Base-by-base conservation (phyloP, 2,113 vertebrate genomes). In the Tetraodon nigroviridis region DNA sequence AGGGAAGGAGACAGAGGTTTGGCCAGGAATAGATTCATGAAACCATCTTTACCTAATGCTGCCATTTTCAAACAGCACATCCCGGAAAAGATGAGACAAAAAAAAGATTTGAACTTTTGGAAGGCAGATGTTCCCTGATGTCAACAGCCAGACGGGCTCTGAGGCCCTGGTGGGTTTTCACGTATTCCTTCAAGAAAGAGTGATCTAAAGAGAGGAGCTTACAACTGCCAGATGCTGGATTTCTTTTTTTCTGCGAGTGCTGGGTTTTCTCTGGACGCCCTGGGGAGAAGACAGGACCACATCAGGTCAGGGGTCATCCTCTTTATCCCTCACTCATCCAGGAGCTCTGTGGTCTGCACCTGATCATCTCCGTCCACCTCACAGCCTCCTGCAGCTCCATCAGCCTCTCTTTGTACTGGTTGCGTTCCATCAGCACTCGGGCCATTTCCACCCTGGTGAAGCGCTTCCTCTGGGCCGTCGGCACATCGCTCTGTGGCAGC, bases 171-270 rank as follows among this genome's bases (percentile, higher is more conserved):
- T 13, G 21, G 12, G 44, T 46, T 44, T 37, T 37, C 12, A 11
- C 3, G 1, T 37, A 11, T 37, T 37, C 11, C 1, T 41, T 18
- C 45, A 18, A 20, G 1, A 37, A 57, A 58, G 2, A 15, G 5
- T 22, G n/a, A 8, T 69, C 42, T 15, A 7, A 0, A 53, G 64
- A 14, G n/a, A 7, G 44, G 4, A 7, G 82, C 97, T 96, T 89
- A 98, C 97, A 99, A 98, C 66, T 99, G 97, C 96, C 96, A 98
- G 83, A 99, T 98, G 76, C 95, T 97, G 40, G 97, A 98, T 79
- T 94, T 98, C 90, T 97, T 99, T 86, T 99, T 99, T 78, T 98
- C 97, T 63, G 93, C 86, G 15, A 95, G 92, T 0, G 93, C 87
- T 0, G 97, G 94, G 67, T 95, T 95, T 76, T 98, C 97, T 44